These are phyloP conservation scores for Pseudotriccus pelzelni DNA, from an alignment of 2,797 vertebrate species.

Conservation along the genomic window DNA sequence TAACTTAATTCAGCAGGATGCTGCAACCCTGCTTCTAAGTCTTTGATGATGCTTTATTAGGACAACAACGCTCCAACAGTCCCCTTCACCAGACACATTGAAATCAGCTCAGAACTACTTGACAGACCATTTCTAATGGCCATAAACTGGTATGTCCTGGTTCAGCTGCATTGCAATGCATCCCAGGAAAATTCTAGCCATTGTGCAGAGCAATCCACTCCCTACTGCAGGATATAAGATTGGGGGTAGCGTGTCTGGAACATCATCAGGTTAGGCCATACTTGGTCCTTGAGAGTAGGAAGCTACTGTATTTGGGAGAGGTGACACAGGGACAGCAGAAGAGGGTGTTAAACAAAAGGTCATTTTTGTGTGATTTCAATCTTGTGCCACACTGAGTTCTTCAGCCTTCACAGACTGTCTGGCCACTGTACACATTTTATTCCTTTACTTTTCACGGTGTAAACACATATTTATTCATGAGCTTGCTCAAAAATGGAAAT, in stretches of 20 bases:
- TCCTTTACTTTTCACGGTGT: neutral
- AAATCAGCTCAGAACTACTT: neutral
- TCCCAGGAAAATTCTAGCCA: neutral
- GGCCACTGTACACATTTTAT: neutral
- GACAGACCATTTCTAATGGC: neutral
- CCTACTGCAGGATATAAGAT: neutral
- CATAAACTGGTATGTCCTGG: neutral
- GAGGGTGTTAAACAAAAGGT: rapidly evolving
- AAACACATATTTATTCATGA: neutral
- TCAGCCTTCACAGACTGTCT: neutral
- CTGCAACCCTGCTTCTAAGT: neutral
- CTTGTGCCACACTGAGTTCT: neutral
- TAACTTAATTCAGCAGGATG: neutral
- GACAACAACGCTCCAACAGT: neutral
- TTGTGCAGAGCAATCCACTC: neutral
- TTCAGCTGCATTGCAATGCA: neutral
- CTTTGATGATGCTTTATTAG: neutral
- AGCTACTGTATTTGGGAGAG: neutral
- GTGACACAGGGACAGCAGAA: neutral
- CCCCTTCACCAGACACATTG: neutral
- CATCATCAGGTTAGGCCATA: neutral
- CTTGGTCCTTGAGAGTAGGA: neutral
- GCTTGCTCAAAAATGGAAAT: neutral
- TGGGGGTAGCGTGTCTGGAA: neutral
- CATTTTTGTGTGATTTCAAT: neutral